Evolutionary conservation across 2,888 invertebrate genomes (phyloP).

Genomic region (Xanthia icteritia): DNA sequence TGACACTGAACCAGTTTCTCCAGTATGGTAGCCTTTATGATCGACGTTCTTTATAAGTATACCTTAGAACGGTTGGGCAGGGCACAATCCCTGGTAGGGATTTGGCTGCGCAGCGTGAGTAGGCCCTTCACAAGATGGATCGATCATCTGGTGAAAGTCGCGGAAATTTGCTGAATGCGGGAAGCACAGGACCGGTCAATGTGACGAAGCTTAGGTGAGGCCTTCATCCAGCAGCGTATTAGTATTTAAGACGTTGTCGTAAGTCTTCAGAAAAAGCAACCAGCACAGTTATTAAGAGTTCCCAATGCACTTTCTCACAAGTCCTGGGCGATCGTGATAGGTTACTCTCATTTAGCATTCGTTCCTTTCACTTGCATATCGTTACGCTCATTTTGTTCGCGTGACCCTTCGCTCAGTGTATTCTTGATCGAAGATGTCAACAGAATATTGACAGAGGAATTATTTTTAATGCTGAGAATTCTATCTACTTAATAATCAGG

Average conservation of each 20-base stretch:
- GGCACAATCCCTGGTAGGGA: too few relatives aligned
- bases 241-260: neutral
- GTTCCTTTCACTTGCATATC: slow-evolving; percentile 63
- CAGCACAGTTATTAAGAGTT: slow-evolving; percentile 1
- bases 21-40: neutral
- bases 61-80: neutral
- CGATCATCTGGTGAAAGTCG: neutral
- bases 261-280: neutral
- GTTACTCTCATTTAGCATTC: slow-evolving; percentile 50
- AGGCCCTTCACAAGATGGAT: neutral
- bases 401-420: slow-evolving; percentile 10
- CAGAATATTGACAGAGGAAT: too few relatives aligned
- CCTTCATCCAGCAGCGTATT: neutral
- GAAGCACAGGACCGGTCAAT: neutral
- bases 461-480: neutral
- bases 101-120: neutral
- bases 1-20: neutral
- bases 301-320: slow-evolving; percentile 47
- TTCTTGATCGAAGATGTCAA: neutral
- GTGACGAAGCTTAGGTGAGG: neutral
- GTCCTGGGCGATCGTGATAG: slow-evolving; percentile 64
- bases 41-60: neutral
- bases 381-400: slow-evolving; percentile 39
- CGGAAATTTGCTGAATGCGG: neutral
- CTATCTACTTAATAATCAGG: neutral